A percentile compares a stretch with the other conserved stretches of the same genome.
Evolutionary conservation across 2,888 invertebrate species (phyloP).

Genomic region (Drosophila infuscata): DNA sequence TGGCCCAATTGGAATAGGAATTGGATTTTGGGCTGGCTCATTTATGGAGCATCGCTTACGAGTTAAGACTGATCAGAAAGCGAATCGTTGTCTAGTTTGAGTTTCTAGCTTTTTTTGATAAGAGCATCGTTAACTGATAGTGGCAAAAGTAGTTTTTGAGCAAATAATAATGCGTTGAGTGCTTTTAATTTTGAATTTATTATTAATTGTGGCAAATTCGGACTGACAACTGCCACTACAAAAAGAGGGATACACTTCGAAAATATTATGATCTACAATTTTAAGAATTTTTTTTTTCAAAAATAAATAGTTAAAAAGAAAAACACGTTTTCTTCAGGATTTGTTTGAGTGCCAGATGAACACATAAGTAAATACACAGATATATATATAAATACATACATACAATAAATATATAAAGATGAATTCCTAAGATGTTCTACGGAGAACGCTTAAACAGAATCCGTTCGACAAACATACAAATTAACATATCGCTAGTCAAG

Average conservation of each 20-base stretch:
- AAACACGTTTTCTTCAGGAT: background rate
- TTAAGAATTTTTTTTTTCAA: background rate
- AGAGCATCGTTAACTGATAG: slow-evolving; percentile 12
- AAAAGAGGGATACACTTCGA: background rate
- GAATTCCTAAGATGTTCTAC: background rate
- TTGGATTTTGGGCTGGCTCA: slow-evolving; percentile 1
- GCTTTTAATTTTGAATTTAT: background rate
- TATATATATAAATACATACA: background rate
- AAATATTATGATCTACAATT: background rate
- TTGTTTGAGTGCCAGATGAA: background rate
- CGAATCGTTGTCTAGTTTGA: background rate
- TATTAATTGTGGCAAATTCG: background rate
- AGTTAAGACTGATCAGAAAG: slow-evolving; percentile 6
- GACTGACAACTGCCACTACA: background rate
- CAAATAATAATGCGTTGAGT: slow-evolving; percentile 11
- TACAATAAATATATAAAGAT: background rate
- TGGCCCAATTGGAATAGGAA: background rate
- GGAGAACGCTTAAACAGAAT: background rate
- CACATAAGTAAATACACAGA: background rate
- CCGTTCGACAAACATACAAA: background rate
- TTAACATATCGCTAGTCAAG: slow-evolving; percentile 2
- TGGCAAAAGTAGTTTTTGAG: background rate
- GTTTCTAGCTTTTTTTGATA: slow-evolving; percentile 14
- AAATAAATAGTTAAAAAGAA: background rate
- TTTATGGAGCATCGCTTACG: background rate